Evolutionary conservation across 2,797 vertebrate species (phyloP).

Genomic region (Heteromormyrus szaboi): DNA sequence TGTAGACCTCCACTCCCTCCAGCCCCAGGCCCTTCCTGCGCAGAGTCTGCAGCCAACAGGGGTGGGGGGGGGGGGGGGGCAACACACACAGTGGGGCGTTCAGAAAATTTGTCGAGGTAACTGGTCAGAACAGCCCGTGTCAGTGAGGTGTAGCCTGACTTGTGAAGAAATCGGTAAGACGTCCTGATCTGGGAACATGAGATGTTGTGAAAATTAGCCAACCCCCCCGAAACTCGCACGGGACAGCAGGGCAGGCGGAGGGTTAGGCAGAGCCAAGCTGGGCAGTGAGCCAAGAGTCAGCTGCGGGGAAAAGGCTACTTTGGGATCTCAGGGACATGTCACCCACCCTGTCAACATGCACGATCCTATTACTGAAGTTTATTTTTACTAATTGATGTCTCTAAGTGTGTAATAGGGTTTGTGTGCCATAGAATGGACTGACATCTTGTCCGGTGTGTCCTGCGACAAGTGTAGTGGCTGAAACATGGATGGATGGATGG

Average conservation of each 20-base stretch:
- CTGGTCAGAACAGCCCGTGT: not conserved
- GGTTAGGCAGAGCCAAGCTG: not conserved
- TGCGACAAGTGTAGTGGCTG: not conserved
- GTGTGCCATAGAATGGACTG: not conserved
- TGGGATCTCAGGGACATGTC: not conserved
- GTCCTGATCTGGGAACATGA: not conserved
- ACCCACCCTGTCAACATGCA: not conserved
- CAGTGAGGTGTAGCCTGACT: not conserved
- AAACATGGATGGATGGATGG: not conserved
- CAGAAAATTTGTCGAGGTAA: not conserved
- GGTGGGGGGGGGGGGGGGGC: conserved; percentile 22
- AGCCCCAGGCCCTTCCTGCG: conserved; percentile 81
- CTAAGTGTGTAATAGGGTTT: not conserved
- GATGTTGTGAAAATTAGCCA: not conserved
- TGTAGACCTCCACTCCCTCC: conserved; percentile 71
- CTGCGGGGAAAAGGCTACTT: not conserved
- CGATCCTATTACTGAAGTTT: not conserved
- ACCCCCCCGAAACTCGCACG: not conserved
- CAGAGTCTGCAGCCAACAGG: conserved; percentile 66
- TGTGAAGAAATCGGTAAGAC: not conserved
- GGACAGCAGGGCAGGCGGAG: not conserved
- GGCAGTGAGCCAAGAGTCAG: not conserved
- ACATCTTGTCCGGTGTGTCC: not conserved
- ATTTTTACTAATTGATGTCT: not conserved
- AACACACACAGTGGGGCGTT: not conserved